Conservation (phyloP, 2,797 vertebrate genomes). For the Ptychobarbus kaznakovi region DNA sequence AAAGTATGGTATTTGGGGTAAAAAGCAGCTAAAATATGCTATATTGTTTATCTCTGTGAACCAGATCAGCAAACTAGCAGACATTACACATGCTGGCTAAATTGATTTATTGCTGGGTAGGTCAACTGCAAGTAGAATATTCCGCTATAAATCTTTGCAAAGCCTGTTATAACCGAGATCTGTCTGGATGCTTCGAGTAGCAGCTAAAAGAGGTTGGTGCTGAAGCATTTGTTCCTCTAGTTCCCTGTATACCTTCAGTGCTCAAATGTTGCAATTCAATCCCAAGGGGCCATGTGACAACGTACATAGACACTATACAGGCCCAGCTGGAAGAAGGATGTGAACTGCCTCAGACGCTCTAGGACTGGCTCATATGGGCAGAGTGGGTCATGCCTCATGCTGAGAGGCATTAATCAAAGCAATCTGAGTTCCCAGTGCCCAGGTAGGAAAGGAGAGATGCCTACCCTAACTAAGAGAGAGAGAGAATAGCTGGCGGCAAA, state of each 20-base stretch:
- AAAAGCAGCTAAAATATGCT: too few species aligned
- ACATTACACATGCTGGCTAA: slow-evolving; percentile 1
- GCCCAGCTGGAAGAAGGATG: slow-evolving; percentile 20
- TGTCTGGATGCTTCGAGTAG: not conserved
- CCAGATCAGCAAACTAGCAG: not conserved
- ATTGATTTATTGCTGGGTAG: slow-evolving; percentile 15
- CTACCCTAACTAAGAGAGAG: not conserved
- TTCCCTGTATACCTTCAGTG: slow-evolving; percentile 4
- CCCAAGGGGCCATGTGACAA: not conserved
- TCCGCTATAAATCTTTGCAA: slow-evolving; percentile 4
- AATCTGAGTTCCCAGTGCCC: slow-evolving; percentile 15
- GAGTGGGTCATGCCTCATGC: slow-evolving; percentile 30
- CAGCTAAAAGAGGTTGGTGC: not conserved
- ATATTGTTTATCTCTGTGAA: slow-evolving; percentile 5
- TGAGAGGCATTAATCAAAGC: slow-evolving; percentile 43
- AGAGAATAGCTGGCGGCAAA: not conserved
- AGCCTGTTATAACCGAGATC: slow-evolving; percentile 19
- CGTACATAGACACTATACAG: not conserved
- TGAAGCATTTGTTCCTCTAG: slow-evolving; percentile 18
- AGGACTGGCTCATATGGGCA: slow-evolving; percentile 23
- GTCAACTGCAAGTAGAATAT: slow-evolving; percentile 3
- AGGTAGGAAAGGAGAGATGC: slow-evolving; percentile 26
- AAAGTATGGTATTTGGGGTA: too few species aligned
- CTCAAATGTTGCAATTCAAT: slow-evolving; percentile 23
- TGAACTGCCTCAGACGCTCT: not conserved